Conservation (phyloP, 2,888 invertebrate genomes). For the Rambutsinella grinnellia region DNA sequence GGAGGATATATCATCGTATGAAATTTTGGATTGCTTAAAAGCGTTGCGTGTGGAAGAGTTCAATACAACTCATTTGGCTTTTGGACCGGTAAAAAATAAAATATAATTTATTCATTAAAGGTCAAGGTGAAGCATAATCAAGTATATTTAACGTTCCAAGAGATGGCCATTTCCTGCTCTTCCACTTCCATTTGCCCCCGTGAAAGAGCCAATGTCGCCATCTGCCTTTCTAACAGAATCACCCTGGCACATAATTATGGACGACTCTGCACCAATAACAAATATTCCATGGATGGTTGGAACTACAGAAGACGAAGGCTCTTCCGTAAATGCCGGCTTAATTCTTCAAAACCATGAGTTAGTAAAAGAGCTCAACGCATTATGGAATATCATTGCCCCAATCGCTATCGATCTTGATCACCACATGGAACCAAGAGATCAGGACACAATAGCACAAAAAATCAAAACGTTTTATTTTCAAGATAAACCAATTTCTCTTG, state of each 20-base stretch:
- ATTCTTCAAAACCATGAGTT: background rate
- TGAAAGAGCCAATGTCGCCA: background rate
- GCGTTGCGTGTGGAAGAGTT: background rate
- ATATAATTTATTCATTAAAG: no score
- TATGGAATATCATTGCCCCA: constrained; percentile 12
- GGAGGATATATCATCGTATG: background rate
- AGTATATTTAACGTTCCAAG: no score
- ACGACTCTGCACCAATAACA: background rate
- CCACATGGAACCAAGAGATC: background rate
- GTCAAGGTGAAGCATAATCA: no score
- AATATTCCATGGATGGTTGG: constrained; percentile 24
- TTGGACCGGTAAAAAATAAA: background rate
- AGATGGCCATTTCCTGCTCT: background rate
- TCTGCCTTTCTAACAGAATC: constrained; percentile 1
- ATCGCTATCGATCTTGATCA: background rate
- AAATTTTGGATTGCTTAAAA: constrained; percentile 23
- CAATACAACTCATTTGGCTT: background rate
- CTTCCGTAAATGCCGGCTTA: background rate
- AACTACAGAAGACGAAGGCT: constrained; percentile 27
- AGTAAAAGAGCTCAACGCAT: background rate
- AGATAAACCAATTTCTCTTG: background rate
- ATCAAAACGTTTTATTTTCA: constrained; percentile 34
- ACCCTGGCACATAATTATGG: background rate
- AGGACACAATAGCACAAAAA: background rate
- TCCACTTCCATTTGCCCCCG: background rate